Conservation (phyloP, 2,888 invertebrate genomes). For the Philereme vetulata region DNA sequence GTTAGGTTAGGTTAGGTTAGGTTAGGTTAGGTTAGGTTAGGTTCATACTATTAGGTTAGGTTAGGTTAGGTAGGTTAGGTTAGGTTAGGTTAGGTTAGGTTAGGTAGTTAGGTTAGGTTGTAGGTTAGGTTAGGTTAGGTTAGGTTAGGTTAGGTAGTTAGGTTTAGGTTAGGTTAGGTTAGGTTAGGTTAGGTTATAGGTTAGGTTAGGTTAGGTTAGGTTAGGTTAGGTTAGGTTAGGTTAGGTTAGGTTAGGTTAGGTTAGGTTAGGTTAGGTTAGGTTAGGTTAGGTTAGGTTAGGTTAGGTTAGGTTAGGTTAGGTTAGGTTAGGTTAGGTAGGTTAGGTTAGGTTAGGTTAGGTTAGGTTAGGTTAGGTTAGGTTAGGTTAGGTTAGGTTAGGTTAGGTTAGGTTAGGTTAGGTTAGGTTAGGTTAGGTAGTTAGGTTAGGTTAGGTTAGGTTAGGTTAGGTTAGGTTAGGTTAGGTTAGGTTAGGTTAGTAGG, state of each 20-base stretch:
- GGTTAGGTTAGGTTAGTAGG: no score
- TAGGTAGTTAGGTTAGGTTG: no score
- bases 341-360: constrained; percentile 11
- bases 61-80: no score
- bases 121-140: constrained; percentile 23
- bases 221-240: constrained; percentile 23
- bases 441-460: constrained; percentile 43
- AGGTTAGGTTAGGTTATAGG: no score
- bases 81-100: constrained; percentile 23
- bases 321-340: no score
- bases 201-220: no score
- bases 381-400: constrained; percentile 32
- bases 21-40: constrained; percentile 22
- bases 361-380: constrained; percentile 20
- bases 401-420: constrained; percentile 38
- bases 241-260: constrained; percentile 17
- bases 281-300: constrained; percentile 18
- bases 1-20: constrained; percentile 23
- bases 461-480: no score
- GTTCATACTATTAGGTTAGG: constrained; percentile 25
- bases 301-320: constrained; percentile 19
- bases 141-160: constrained; percentile 24
- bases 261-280: constrained; percentile 19
- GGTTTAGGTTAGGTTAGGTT: no score
- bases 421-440: constrained; percentile 41